phyloP scores from a whole-genome alignment of 1,140 invertebrate species.

The Leguminivora glycinivorella region DNA sequence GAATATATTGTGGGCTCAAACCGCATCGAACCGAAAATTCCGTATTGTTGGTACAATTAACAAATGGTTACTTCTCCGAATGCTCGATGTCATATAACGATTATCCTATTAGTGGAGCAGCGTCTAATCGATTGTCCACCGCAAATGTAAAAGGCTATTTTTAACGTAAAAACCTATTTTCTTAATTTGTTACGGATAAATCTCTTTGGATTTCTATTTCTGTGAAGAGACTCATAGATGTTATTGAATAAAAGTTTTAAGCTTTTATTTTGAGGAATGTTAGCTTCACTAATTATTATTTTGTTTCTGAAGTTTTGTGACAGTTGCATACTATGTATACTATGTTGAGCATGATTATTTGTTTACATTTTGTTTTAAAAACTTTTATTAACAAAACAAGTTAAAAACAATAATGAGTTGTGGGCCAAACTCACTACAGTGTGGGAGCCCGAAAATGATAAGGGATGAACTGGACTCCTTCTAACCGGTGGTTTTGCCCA shows the following conservation, averaged over 20 bases:
- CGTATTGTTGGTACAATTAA: slow-evolving; percentile 10
- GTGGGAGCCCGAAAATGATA: too few relatives aligned
- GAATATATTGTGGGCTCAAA: not conserved
- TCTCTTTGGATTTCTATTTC: slow-evolving; percentile 4
- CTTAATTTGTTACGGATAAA: slow-evolving; percentile 1
- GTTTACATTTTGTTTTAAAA: too few relatives aligned
- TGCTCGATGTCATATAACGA: not conserved
- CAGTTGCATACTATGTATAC: too few relatives aligned
- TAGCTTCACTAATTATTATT: too few relatives aligned
- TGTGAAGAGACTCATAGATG: not conserved
- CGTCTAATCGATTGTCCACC: not conserved
- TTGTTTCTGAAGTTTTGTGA: too few relatives aligned
- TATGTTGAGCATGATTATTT: too few relatives aligned
- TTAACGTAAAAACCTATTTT: slow-evolving; percentile 1
- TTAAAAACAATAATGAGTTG: too few relatives aligned
- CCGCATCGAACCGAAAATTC: not conserved
- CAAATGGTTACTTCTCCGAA: not conserved
- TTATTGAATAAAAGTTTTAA: not conserved
- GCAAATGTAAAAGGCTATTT: slow-evolving; percentile 4
- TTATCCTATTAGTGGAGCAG: not conserved
- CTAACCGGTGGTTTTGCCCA: too few relatives aligned
- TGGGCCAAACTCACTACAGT: too few relatives aligned
- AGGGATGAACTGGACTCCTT: too few relatives aligned
- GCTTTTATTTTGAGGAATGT: not conserved
- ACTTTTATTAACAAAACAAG: too few relatives aligned